Base-by-base conservation (phyloP, 2,113 vertebrate species). In the Barnardius zonarius region DNA sequence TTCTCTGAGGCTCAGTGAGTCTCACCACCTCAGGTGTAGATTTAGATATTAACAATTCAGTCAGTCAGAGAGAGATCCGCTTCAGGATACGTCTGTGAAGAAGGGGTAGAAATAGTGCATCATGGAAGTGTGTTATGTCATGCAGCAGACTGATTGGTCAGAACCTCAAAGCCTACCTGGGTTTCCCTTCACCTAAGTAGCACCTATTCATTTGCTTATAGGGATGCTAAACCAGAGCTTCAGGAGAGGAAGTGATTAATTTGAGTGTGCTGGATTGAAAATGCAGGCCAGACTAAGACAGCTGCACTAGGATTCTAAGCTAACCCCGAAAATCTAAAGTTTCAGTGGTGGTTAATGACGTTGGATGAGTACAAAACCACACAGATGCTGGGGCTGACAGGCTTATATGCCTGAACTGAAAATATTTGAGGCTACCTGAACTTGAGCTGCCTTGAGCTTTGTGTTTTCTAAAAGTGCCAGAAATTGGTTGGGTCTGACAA, bases 131-230 rank as follows among this genome's bases (percentile, higher is more conserved):
- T 20, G 16, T 16, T 10, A 11, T 37, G 68, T 9, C 49, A 33
- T 12, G 59, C 0, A 1, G 31, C n/a, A 74, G n/a, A 28, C 0
- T n/a, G 46, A 10, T 4, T 67, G 37, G n/a, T 11, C 16, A 73
- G 88, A 55, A 51, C 27, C 51, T 75, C 76, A 51, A 81, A 77
- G 7, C 7, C 28, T 41, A 14, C 10, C n/a, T 37, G 11, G 6
- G 12, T 4, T 62, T 35, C 15, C 59, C 49, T 73, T 83, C 52
- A 55, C 11, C 19, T 27, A 49, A 27, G 39, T 35, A 66, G 4
- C 31, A 62, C 31, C 13, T 51, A 7, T 17, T 70, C 19, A 11
- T 62, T 83, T 78, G 33, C 48, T n/a, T 43, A 9, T 2, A 33
- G 9, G 35, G 18, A 33, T 33, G 23, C 25, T 59, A 83, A 88